These are phyloP conservation scores for Danio albolineatus DNA, from an alignment of 2,797 vertebrate genomes.

Conservation along the genomic window DNA sequence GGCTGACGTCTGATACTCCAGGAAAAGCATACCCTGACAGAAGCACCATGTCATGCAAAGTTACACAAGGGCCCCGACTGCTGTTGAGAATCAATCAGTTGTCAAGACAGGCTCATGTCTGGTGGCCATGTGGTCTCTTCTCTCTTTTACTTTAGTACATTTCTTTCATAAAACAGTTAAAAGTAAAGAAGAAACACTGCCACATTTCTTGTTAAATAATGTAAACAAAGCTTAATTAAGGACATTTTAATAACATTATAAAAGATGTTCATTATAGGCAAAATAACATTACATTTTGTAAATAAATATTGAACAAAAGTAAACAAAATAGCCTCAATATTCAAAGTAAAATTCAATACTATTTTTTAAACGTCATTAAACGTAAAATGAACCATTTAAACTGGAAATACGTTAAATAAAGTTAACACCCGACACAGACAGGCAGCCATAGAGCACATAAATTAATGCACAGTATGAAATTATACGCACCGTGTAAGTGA, in stretches of 20 bases:
- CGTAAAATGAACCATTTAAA: neutral
- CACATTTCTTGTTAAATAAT: neutral
- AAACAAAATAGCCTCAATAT: too few relatives aligned
- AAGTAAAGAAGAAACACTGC: neutral
- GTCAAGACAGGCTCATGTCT: neutral
- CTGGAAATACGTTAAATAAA: neutral
- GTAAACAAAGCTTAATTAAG: neutral
- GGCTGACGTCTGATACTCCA: neutral
- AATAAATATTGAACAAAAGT: too few relatives aligned
- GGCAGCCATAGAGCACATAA: neutral
- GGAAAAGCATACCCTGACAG: conserved; percentile 16
- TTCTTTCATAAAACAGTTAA: conserved; percentile 1
- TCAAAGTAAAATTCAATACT: too few relatives aligned
- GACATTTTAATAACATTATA: neutral
- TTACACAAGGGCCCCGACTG: conserved; percentile 36
- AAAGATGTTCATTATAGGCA: neutral
- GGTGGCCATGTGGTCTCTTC: conserved; percentile 11
- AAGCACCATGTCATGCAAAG: neutral
- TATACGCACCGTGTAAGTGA: conserved; percentile 19
- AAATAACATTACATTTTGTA: neutral
- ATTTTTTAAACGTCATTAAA: neutral
- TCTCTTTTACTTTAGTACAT: neutral
- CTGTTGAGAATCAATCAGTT: conserved; percentile 54
- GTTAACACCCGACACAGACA: neutral
- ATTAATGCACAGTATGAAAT: neutral